These are phyloP conservation scores for Paguma larvata DNA, from an alignment of 2,797 vertebrate genomes.

Conservation along the genomic window DNA sequence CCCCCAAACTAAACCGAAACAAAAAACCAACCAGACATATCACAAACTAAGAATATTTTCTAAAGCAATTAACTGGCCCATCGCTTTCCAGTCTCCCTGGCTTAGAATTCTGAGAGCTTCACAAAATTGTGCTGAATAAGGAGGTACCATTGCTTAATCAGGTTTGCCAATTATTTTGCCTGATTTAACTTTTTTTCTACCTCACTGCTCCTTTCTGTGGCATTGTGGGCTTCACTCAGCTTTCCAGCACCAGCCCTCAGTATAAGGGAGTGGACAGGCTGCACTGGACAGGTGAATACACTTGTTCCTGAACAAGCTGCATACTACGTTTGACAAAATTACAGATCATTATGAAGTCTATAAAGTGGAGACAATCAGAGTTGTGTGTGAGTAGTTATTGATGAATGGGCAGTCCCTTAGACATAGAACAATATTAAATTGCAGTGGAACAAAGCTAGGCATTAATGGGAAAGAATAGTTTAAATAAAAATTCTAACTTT, in stretches of 20 bases:
- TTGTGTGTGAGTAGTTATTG: constrained; percentile 89
- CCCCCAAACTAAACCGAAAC: background rate
- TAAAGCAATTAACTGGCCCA: constrained; percentile 47
- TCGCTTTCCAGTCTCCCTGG: background rate
- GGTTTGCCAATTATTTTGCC: constrained; percentile 53
- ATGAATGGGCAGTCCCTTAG: background rate
- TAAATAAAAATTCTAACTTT: constrained; percentile 33
- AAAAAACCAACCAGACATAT: background rate
- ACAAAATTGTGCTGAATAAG: constrained; percentile 57
- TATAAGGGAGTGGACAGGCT: constrained; percentile 91
- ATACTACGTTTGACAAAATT: constrained; percentile 93
- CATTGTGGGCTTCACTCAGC: constrained; percentile 93
- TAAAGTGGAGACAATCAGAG: constrained; percentile 94
- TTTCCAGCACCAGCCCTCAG: constrained; percentile 92
- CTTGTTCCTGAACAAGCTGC: constrained; percentile 92
- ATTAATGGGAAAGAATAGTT: constrained; percentile 3
- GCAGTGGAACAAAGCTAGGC: constrained; percentile 21
- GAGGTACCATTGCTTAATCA: constrained; percentile 51
- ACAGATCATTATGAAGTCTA: constrained; percentile 94
- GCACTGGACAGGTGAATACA: background rate
- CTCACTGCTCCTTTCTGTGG: constrained; percentile 89
- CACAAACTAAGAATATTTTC: constrained; percentile 44
- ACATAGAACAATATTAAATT: background rate
- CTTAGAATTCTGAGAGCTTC: constrained; percentile 55
- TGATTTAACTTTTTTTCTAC: constrained; percentile 66